Evolutionary conservation across 2,113 vertebrate genomes (phyloP), one percentile per base, ranked within the genome.

Genomic region (Syngnathus typhle): DNA sequence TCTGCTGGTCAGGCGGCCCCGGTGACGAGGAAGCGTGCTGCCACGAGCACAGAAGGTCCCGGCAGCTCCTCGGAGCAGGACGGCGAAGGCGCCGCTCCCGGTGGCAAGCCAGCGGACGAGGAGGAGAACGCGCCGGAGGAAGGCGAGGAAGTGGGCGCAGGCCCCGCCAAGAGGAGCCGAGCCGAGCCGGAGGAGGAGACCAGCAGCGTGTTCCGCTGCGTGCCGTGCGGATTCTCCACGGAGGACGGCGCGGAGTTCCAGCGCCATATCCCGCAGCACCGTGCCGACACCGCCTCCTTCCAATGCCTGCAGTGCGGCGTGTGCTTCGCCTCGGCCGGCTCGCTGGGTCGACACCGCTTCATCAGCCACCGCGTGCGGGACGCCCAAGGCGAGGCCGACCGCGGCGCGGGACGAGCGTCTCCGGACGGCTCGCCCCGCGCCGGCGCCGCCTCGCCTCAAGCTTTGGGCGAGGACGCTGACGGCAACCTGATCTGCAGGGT

Each of bases 221-320:
- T 91, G 4, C 92, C 92, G 0, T 94, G 93, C 2, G 92, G 93
- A 4, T 94, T 91, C 79, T 61, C 74, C 44, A 93, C 88, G 0
- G 87, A 82, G 70, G 89, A 90, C 68, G 82, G 87, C 1, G 80
- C 86, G 0, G 93, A 90, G 68, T 94, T 92, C 56, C 92, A 85
- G 80, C 89, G 83, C 1, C 93, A 79, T 88, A 92, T 90, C 39
- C 94, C 93, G 4, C 93, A 92, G 82, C 88, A 95, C 79, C 85
- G 93, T 58, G 91, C 90, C 12, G 94, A 94, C 32, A 91, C 88
- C 2, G 93, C 91, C 36, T 88, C 94, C 54, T 92, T 94, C 84
- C 95, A 97, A 90, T 97, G 95, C 85, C 88, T 91, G 4, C 94
- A 95, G 83, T 96, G 95, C 6, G 95, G 95, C 21, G 88, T 95